Base-by-base conservation (phyloP, 2,888 invertebrate genomes). In the Fragum whitleyi region DNA sequence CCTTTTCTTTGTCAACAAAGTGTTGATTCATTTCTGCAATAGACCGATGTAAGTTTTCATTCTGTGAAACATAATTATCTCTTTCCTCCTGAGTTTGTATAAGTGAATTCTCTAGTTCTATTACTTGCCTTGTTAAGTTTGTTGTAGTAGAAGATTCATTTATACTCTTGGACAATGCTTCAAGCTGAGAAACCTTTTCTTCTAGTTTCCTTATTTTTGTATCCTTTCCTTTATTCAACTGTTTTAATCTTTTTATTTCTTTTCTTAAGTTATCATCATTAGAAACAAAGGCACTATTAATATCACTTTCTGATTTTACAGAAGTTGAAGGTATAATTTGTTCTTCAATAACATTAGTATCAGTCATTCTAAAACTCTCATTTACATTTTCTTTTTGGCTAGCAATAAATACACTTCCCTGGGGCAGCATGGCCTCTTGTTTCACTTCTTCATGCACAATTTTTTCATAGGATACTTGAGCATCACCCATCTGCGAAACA, bases 221-320 rank as follows among this genome's bases (percentile, higher is more conserved):
- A 71, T 89, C 81, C 78, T 82, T 87, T 11, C 87, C 89, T 77
- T 91, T 89, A 67, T 79, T 69, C 14, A 78, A 42, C 55, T 81
- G 74, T 61, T 77, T 85, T 14, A 81, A 67, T 26, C 61, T 79
- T 29, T 77, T 74, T 2, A 79, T 51, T 65, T 79, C 80, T 42
- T 67, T n/a, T 28, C 65, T 51, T 14, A 73, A 23, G 61, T 61
- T 21, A 47, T 68, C n/a, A 68, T 55, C n/a, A 36, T n/a, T 53
- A 39, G 39, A 51, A 51, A 26, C 14, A 36, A 36, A 36, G 3
- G 32, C 32, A 36, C 32, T 36, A 36, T 36, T 36, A 28, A 26
- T 47, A 32, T 62, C 23, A 53, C 32, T 69, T 16, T 59, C 72
- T 26, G 26, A 16, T 59, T 21, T 59, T 42, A 61, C 61, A 26